Evolutionary conservation across 2,888 invertebrate species (phyloP).

Genomic region (Eurytoma adleriae): DNA sequence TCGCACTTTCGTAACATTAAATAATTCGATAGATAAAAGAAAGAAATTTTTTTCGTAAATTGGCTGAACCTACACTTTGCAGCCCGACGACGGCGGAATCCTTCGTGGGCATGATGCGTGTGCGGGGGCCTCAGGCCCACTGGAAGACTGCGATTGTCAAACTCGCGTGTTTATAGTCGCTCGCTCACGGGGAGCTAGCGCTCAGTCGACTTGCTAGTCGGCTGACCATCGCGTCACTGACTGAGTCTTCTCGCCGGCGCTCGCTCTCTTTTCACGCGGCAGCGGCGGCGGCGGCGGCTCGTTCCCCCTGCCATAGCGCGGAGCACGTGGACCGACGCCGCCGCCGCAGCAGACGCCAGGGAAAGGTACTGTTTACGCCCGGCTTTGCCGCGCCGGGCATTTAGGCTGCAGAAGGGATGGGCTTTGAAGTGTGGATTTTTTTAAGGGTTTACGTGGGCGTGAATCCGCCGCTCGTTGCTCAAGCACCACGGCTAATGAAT

Average conservation of each 20-base stretch:
- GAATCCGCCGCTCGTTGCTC: too few species aligned
- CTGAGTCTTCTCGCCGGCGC: constrained; percentile 63
- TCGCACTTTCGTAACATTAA: background rate
- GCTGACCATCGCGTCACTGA: constrained; percentile 75
- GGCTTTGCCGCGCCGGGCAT: too few species aligned
- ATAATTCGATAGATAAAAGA: background rate
- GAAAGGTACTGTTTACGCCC: too few species aligned
- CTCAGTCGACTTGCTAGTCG: constrained; percentile 66
- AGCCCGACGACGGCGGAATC: constrained; percentile 40
- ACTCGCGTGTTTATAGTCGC: background rate
- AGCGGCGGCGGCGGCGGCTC: constrained; percentile 14
- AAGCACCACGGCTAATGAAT: too few species aligned
- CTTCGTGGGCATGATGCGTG: constrained; percentile 24
- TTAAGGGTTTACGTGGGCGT: too few species aligned
- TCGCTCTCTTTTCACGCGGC: constrained; percentile 49
- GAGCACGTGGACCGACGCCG: constrained; percentile 59
- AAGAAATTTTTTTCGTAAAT: background rate
- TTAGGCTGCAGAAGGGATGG: too few species aligned
- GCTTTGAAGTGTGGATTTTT: too few species aligned
- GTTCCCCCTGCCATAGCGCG: constrained; percentile 57
- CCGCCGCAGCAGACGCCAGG: background rate
- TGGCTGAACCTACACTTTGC: constrained; percentile 31
- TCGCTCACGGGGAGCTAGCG: background rate
- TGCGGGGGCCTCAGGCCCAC: background rate
- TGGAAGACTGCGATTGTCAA: background rate